Conservation (phyloP, 2,888 invertebrate genomes). For the Caenorhabditis doughertyi region DNA sequence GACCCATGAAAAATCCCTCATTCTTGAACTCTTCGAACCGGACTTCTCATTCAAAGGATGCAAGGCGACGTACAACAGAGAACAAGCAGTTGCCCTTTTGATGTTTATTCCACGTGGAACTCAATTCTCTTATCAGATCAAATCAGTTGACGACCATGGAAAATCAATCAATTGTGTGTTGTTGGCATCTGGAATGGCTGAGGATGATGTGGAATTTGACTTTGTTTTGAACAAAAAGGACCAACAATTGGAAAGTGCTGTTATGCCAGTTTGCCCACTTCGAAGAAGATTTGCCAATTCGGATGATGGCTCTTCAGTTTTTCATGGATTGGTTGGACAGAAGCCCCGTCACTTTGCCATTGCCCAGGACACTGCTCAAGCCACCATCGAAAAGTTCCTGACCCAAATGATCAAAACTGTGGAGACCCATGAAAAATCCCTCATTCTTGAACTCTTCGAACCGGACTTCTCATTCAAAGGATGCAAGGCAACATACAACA, state of each 20-base stretch:
- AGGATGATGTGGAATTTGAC: not conserved
- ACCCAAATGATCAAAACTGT: not conserved
- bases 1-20: not conserved
- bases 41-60: constrained; percentile 12
- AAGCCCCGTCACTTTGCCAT: not conserved
- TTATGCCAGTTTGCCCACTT: not conserved
- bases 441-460: not conserved
- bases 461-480: not conserved
- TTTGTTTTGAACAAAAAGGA: constrained; percentile 8
- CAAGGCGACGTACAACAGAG: not conserved
- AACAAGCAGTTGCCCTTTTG: not conserved
- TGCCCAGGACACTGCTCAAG: not conserved
- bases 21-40: not conserved
- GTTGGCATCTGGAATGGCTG: not conserved
- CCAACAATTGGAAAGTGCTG: constrained; percentile 1
- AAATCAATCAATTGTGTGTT: not conserved
- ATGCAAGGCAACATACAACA: not conserved
- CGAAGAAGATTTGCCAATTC: not conserved
- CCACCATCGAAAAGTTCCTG: not conserved
- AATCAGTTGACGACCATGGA: not conserved
- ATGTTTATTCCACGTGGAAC: not conserved
- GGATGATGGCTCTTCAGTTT: not conserved
- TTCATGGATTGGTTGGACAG: not conserved
- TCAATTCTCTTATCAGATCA: not conserved
- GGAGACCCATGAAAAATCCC: not conserved